Evolutionary conservation across 2,888 invertebrate species (phyloP).

Genomic region (Euplagia quadripunctaria): DNA sequence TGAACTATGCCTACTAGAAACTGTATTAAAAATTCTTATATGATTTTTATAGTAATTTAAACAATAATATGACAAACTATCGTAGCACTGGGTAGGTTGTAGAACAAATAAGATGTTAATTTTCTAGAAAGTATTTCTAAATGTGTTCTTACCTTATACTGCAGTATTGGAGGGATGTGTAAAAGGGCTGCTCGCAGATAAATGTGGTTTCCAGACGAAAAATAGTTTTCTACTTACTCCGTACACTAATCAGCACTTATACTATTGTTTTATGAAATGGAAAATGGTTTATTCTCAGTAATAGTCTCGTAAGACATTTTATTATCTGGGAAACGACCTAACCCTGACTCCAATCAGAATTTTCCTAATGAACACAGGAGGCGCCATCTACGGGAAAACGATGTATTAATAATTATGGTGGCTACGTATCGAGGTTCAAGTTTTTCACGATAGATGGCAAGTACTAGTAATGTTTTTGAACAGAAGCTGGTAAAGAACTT

Average conservation of each 20-base stretch:
- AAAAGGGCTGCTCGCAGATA: slow-evolving; percentile 26
- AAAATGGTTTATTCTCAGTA: slow-evolving; percentile 24
- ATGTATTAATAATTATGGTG: slow-evolving; percentile 21
- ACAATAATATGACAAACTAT: neutral
- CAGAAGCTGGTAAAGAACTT: slow-evolving; percentile 14
- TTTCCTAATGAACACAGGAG: slow-evolving; percentile 31
- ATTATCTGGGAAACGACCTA: slow-evolving; percentile 22
- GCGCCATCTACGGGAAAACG: slow-evolving; percentile 48
- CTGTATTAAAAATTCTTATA: slow-evolving; percentile 16
- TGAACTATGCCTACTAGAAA: slow-evolving; percentile 25
- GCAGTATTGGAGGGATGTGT: slow-evolving; percentile 36
- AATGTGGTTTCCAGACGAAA: slow-evolving; percentile 5
- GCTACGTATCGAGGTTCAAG: slow-evolving; percentile 20
- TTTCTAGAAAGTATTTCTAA: slow-evolving; percentile 4
- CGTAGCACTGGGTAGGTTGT: neutral
- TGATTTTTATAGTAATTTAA: slow-evolving; percentile 5
- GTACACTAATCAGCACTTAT: slow-evolving; percentile 15
- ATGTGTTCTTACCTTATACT: slow-evolving; percentile 41
- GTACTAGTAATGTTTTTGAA: slow-evolving; percentile 6
- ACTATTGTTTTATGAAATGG: slow-evolving; percentile 16
- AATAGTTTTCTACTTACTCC: slow-evolving; percentile 17
- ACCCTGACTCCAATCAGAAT: slow-evolving; percentile 37
- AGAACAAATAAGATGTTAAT: neutral
- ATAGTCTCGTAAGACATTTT: slow-evolving; percentile 26
- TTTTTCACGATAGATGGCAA: slow-evolving; percentile 40